Conservation (phyloP, 2,888 invertebrate species). For the Thelaira solivaga region DNA sequence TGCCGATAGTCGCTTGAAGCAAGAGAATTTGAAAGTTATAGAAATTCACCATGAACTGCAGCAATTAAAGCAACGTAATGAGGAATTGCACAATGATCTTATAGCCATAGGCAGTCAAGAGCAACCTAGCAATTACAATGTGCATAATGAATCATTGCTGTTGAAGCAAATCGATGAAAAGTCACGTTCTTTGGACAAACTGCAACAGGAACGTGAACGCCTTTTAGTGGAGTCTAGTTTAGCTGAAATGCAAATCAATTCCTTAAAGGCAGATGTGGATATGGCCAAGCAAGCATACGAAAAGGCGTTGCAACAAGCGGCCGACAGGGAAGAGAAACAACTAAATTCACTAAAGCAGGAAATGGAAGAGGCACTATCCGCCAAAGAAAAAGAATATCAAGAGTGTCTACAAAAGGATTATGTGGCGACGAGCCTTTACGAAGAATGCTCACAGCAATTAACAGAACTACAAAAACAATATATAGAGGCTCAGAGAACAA, state of each 20-base stretch:
- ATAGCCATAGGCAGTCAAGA: slow-evolving; percentile 67
- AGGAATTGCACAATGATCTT: slow-evolving; percentile 70
- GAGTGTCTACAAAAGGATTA: slow-evolving; percentile 79
- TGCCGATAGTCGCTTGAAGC: slow-evolving; percentile 73
- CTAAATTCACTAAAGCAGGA: slow-evolving; percentile 67
- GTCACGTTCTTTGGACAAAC: slow-evolving; percentile 71
- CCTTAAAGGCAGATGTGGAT: slow-evolving; percentile 70
- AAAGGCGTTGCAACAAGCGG: slow-evolving; percentile 66
- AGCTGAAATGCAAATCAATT: slow-evolving; percentile 70
- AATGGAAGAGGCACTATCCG: slow-evolving; percentile 63
- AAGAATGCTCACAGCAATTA: slow-evolving; percentile 78
- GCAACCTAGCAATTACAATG: slow-evolving; percentile 50
- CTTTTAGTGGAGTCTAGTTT: slow-evolving; percentile 70
- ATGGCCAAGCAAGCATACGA: slow-evolving; percentile 69
- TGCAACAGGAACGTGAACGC: slow-evolving; percentile 74
- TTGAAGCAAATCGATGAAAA: slow-evolving; percentile 71
- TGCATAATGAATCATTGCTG: slow-evolving; percentile 64
- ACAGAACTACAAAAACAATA: slow-evolving; percentile 78
- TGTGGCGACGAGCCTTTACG: slow-evolving; percentile 79
- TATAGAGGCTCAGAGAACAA: slow-evolving; percentile 74
- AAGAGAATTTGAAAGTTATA: slow-evolving; percentile 71
- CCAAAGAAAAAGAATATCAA: slow-evolving; percentile 74
- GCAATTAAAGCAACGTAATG: slow-evolving; percentile 69
- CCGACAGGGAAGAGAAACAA: slow-evolving; percentile 69
- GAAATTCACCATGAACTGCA: slow-evolving; percentile 70